Conservation (phyloP, 2,888 invertebrate genomes). For the Thyatira batis region DNA sequence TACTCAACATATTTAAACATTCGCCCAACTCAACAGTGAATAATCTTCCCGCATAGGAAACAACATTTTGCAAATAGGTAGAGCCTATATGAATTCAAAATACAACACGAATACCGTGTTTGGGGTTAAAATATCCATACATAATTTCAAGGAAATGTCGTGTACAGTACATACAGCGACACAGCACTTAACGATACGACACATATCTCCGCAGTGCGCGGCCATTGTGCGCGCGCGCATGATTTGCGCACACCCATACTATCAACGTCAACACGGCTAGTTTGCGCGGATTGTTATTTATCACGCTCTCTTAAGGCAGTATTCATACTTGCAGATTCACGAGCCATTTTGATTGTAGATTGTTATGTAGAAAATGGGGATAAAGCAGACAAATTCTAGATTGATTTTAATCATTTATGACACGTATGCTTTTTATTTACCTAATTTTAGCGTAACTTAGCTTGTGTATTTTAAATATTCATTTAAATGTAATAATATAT, state of each 20-base stretch:
- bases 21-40: background rate
- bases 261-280: conserved; percentile 53
- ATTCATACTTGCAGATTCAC: background rate
- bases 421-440: too few relatives aligned
- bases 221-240: conserved; percentile 21
- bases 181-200: conserved; percentile 2
- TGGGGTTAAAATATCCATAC: background rate
- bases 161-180: background rate
- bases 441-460: too few relatives aligned
- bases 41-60: background rate
- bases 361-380: too few relatives aligned
- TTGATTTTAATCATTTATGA: too few relatives aligned
- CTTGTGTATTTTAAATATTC: too few relatives aligned
- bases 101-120: background rate
- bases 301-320: conserved; percentile 14
- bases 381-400: background rate
- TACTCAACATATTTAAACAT: too few relatives aligned
- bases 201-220: conserved; percentile 26
- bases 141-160: background rate
- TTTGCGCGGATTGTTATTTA: conserved; percentile 65
- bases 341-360: background rate
- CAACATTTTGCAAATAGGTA: background rate
- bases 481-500: too few relatives aligned
- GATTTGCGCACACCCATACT: conserved; percentile 39
- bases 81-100: background rate